Percentiles rank a stretch among this genome's conserved stretches.
Evolutionary conservation across 1,140 invertebrate genomes (phyloP).

Genomic region (Trichomalopsis sarcophagae): DNA sequence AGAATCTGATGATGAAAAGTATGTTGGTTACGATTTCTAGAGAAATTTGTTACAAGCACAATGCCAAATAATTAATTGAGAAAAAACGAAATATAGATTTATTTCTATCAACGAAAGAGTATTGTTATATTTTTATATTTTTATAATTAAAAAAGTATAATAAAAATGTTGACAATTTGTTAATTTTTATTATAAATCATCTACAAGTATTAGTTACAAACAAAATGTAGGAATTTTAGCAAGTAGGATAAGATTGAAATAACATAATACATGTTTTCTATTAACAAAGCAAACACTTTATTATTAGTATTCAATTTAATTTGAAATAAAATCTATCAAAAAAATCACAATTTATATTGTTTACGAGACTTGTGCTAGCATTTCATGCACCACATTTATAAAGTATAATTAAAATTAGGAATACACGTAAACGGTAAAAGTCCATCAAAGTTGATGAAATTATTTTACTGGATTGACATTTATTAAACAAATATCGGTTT

Average conservation of each 20-base stretch:
- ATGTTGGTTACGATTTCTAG: constrained; percentile 43
- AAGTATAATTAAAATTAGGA: neutral
- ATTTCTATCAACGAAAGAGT: neutral
- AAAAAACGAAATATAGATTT: neutral
- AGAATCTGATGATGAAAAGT: constrained; percentile 65
- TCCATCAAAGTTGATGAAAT: neutral
- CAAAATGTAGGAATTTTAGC: neutral
- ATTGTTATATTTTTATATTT: constrained; percentile 27
- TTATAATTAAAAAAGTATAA: neutral
- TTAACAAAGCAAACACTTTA: neutral
- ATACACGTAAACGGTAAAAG: neutral
- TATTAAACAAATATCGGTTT: neutral
- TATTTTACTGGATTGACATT: neutral
- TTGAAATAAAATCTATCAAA: neutral
- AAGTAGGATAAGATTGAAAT: neutral
- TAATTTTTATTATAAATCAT: neutral
- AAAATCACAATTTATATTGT: constrained; percentile 2
- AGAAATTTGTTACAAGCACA: neutral
- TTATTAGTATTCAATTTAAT: neutral
- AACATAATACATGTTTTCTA: neutral
- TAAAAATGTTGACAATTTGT: neutral
- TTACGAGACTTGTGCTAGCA: neutral
- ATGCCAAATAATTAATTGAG: neutral
- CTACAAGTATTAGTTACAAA: neutral
- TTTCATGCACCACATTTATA: neutral